Conservation (phyloP, 2,797 vertebrate species). For the Gouania willdenowi region DNA sequence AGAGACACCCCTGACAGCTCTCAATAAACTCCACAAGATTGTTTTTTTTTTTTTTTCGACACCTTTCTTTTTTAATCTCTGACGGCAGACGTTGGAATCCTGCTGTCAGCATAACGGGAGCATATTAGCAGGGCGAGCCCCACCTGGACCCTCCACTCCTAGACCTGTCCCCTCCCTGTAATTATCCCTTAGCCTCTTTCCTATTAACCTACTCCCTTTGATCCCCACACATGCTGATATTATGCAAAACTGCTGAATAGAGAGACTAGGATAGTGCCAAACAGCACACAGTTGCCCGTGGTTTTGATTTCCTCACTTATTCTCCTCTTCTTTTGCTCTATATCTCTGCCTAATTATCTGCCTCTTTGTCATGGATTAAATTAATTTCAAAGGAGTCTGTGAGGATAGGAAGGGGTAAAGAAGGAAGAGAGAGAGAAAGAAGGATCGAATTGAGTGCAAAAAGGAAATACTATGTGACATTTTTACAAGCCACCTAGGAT, state of each 20-base stretch:
- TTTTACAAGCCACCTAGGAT: constrained; percentile 64
- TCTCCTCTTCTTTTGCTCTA: constrained; percentile 60
- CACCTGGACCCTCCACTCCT: constrained; percentile 74
- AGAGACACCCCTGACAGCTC: constrained; percentile 60
- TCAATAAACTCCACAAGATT: constrained; percentile 71
- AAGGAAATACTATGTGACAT: constrained; percentile 59
- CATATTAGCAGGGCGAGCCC: constrained; percentile 76
- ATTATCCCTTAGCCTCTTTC: constrained; percentile 82
- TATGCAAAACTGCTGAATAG: constrained; percentile 86
- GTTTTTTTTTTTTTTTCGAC: constrained; percentile 41
- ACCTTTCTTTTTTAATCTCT: constrained; percentile 67
- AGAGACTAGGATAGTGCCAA: constrained; percentile 72
- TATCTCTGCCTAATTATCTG: constrained; percentile 69
- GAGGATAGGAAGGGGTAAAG: constrained; percentile 54
- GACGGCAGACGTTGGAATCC: constrained; percentile 75
- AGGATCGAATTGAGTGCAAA: constrained; percentile 55
- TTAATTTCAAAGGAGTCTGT: constrained; percentile 72
- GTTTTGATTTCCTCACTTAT: constrained; percentile 77
- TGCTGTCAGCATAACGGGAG: constrained; percentile 83
- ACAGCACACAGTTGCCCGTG: constrained; percentile 62
- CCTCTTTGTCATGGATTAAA: constrained; percentile 79
- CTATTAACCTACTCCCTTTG: constrained; percentile 87
- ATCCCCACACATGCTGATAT: constrained; percentile 81
- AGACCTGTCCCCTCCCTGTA: constrained; percentile 79
- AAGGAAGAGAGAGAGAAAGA: constrained; percentile 38